These are phyloP conservation scores for Choreutis nemorana DNA, from an alignment of 2,888 invertebrate species.

Conservation along the genomic window DNA sequence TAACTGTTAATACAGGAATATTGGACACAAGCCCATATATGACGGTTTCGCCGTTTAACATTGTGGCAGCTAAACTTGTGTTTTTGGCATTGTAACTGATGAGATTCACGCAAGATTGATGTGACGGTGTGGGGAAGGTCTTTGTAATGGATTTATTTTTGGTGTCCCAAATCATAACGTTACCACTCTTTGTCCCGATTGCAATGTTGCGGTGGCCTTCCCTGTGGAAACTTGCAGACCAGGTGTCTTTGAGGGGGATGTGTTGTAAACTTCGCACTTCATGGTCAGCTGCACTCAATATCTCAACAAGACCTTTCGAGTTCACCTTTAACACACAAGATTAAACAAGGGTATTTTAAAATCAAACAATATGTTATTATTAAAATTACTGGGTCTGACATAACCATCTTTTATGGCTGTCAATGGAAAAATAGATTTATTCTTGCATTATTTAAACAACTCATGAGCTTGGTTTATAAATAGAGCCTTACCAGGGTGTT, in stretches of 20 bases:
- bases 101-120: constrained; percentile 41
- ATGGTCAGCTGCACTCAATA: constrained; percentile 45
- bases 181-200: constrained; percentile 51
- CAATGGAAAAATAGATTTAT: no score
- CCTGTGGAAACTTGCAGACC: constrained; percentile 54
- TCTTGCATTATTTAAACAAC: no score
- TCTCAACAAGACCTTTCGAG: constrained; percentile 48
- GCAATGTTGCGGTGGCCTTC: constrained; percentile 54
- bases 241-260: constrained; percentile 50
- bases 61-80: constrained; percentile 50
- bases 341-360: no score
- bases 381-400: no score
- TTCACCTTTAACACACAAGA: no score
- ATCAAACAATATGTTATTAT: no score
- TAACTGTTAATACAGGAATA: constrained; percentile 48
- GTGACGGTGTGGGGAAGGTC: constrained; percentile 45
- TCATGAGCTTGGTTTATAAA: no score
- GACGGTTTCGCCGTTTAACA: constrained; percentile 56
- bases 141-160: constrained; percentile 52
- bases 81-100: constrained; percentile 58
- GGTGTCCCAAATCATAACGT: constrained; percentile 58
- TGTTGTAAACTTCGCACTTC: constrained; percentile 52
- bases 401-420: no score
- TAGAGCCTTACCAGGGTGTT: no score
- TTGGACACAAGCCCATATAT: constrained; percentile 59